A percentile compares a stretch with the other conserved stretches of the same genome.
These are phyloP conservation scores for Acleris sparsana DNA, from an alignment of 2,888 invertebrate genomes.

Conservation along the genomic window DNA sequence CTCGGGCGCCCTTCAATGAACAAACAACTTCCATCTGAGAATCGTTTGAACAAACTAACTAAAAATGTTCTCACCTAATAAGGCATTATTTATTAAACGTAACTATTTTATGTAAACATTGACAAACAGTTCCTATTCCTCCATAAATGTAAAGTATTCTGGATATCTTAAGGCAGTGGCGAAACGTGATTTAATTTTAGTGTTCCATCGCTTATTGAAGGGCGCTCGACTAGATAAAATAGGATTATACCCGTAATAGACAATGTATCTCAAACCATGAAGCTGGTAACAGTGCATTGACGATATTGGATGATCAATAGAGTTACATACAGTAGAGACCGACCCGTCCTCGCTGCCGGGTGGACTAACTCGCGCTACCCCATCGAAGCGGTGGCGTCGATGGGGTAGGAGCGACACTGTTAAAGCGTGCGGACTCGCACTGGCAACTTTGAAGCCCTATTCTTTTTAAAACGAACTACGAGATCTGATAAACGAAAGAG, in stretches of 20 bases:
- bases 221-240: slow-evolving; percentile 49
- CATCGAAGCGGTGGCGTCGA: slow-evolving; percentile 33
- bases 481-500: too few relatives aligned
- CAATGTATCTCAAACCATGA: slow-evolving; percentile 36
- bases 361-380: slow-evolving; percentile 33
- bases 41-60: slow-evolving; percentile 38
- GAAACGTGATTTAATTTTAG: slow-evolving; percentile 32
- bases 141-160: slow-evolving; percentile 55
- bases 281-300: slow-evolving; percentile 59
- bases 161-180: slow-evolving; percentile 12
- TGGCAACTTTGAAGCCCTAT: slow-evolving; percentile 14
- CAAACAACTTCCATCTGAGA: slow-evolving; percentile 19
- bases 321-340: slow-evolving; percentile 51
- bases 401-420: slow-evolving; percentile 2
- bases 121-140: slow-evolving; percentile 78
- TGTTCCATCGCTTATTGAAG: slow-evolving; percentile 48
- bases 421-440: slow-evolving; percentile 12
- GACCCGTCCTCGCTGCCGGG: slow-evolving; percentile 57
- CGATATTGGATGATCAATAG: slow-evolving; percentile 52
- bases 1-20: slow-evolving; percentile 61
- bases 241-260: slow-evolving; percentile 35
- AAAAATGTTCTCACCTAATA: slow-evolving; percentile 56
- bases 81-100: slow-evolving; percentile 50
- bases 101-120: slow-evolving; percentile 57
- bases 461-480: slow-evolving; percentile 14